Conservation (phyloP, 2,113 vertebrate species). For the Actinemys pallida region DNA sequence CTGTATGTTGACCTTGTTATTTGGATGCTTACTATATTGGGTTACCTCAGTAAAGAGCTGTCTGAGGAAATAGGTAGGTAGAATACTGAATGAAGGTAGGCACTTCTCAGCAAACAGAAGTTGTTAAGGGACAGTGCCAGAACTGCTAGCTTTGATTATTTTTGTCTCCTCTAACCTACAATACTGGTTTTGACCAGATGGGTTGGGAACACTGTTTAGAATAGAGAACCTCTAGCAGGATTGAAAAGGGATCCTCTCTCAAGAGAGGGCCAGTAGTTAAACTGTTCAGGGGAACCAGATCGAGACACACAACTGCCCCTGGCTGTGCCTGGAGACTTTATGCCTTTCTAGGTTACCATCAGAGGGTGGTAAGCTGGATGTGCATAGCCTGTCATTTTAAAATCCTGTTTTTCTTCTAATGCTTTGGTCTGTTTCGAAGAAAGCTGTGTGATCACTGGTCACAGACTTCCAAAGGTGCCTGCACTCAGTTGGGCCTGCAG, state of each 20-base stretch:
- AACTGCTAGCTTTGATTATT: not conserved
- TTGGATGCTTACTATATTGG: not conserved
- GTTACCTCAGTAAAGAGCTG: not conserved
- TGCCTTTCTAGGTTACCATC: not conserved
- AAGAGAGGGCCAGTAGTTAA: not conserved
- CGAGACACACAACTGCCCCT: not conserved
- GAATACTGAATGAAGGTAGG: not conserved
- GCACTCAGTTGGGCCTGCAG: not conserved
- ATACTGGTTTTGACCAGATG: rapidly evolving
- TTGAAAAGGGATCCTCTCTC: not conserved
- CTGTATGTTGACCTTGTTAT: not conserved
- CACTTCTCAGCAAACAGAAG: not conserved
- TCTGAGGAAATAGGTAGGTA: not conserved
- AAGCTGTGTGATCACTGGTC: not conserved
- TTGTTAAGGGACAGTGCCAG: not conserved
- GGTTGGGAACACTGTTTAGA: not conserved
- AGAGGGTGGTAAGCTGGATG: not conserved
- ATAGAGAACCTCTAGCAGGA: not conserved
- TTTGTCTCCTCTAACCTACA: rapidly evolving
- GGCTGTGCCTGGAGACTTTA: not conserved
- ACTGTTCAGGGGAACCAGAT: not conserved
- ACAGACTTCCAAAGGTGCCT: not conserved
- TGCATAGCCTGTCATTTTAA: not conserved
- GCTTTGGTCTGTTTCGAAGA: not conserved
- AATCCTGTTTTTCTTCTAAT: not conserved